Evolutionary conservation across 1,140 invertebrate species (phyloP), one percentile per base, ranked within the genome.

Genomic region (Nasonia giraulti): DNA sequence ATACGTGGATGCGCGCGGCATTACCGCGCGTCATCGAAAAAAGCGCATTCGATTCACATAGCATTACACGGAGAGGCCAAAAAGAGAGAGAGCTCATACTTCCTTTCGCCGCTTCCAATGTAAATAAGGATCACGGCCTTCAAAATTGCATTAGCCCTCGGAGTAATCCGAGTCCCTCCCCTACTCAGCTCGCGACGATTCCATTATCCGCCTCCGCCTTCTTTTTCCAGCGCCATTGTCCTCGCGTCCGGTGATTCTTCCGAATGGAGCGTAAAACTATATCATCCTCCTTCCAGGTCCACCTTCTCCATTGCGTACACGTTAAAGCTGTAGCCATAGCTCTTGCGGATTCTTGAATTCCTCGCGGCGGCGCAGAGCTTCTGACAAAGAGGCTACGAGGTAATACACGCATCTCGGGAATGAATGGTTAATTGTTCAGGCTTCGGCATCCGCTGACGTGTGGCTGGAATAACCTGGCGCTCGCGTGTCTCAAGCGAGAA

Each of bases 101-200:
- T 68, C 71, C 68, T 82, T 87, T 85, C 80, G 74, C 23, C 31
- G 33, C 33, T 20, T 20, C 81, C 62, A 37, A 78, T 85, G 74
- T 82, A 84, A 87, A 87, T 86, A 87, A 86, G 85, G 86, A 87
- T 87, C 79, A 79, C 31, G 69, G 50, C 50, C 80, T 84, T 75
- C 6, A 77, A 81, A 85, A 85, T 85, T 81, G 50, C 84, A 85
- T 85, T 85, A 82, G n/a, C 69, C 50, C 50, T 50, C 40, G 68
- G 27, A 76, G 47, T 83, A 86, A 84, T 84, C 33, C 74, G 71
- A 74, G 82, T 84, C 27, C 20, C 7, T 14, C n/a, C 14, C 31
- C 50, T 75, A 27, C 17, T 75, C 73, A 44, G 10, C 73, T 11
- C 31, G 47, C 37, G 83, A 85, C 78, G 66, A 85, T 68, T 80